A percentile compares a stretch with the other conserved stretches of the same genome.
These are phyloP conservation scores for Dorcus hopei DNA, from an alignment of 2,888 invertebrate genomes.

Conservation along the genomic window DNA sequence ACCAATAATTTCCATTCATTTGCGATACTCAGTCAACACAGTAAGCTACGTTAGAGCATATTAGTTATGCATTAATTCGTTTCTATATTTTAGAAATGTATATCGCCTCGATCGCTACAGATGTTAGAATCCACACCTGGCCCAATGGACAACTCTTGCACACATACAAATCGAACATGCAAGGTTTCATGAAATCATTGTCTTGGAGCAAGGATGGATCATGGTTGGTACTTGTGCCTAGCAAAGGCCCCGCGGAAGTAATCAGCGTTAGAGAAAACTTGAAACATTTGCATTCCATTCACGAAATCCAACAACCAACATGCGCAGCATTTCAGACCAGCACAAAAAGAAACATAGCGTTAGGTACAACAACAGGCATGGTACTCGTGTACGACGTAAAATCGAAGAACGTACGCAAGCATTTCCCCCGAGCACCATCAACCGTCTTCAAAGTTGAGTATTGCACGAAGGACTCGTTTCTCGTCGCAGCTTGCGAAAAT, in stretches of 20 bases:
- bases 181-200: slow-evolving; percentile 38
- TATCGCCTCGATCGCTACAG: slow-evolving; percentile 57
- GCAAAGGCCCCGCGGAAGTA: slow-evolving; percentile 41
- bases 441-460: slow-evolving; percentile 38
- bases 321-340: slow-evolving; percentile 44
- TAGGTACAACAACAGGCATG: slow-evolving; percentile 41
- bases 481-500: slow-evolving; percentile 40
- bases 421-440: slow-evolving; percentile 35
- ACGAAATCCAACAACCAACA: slow-evolving; percentile 41
- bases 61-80: background rate
- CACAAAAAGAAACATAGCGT: slow-evolving; percentile 39
- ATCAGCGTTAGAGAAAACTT: slow-evolving; percentile 40
- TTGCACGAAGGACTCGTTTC: slow-evolving; percentile 42
- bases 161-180: slow-evolving; percentile 44
- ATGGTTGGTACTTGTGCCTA: slow-evolving; percentile 44
- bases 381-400: slow-evolving; percentile 46
- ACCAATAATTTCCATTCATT: background rate
- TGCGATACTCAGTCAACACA: background rate
- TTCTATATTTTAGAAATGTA: slow-evolving; percentile 46
- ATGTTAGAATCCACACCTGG: slow-evolving; percentile 55
- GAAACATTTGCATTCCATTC: slow-evolving; percentile 40
- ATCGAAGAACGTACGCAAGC: slow-evolving; percentile 35
- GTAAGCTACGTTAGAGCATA: background rate
- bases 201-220: slow-evolving; percentile 47
- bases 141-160: slow-evolving; percentile 56